Evolutionary conservation across 2,113 vertebrate genomes (phyloP).

Genomic region (Orycteropus afer): DNA sequence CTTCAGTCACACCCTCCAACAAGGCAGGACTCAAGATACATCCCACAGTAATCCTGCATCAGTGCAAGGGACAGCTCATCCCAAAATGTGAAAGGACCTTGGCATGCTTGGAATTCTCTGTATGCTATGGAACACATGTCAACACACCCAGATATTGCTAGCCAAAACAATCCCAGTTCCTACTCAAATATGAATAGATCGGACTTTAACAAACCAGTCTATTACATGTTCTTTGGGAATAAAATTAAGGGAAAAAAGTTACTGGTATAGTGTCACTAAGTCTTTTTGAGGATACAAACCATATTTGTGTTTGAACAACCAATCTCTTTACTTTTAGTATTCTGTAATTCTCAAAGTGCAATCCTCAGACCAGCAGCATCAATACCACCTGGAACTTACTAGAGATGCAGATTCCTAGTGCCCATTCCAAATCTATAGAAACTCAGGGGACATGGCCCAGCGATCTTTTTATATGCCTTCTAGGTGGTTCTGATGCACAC

Average conservation of each 20-base stretch:
- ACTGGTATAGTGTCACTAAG: not conserved
- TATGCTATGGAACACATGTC: not conserved
- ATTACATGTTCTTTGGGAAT: not conserved
- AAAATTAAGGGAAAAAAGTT: not conserved
- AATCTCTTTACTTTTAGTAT: conserved; percentile 19
- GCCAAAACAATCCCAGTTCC: not conserved
- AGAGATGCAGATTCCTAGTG: not conserved
- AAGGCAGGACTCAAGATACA: too few species aligned
- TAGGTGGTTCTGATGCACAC: not conserved
- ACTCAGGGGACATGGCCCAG: too few species aligned
- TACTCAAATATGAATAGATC: conserved; percentile 4
- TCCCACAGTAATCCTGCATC: too few species aligned
- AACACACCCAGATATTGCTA: not conserved
- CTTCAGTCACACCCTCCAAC: too few species aligned
- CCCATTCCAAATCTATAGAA: not conserved
- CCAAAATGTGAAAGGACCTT: not conserved
- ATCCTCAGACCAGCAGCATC: not conserved
- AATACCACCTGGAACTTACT: not conserved
- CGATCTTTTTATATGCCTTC: not conserved
- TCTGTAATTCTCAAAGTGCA: not conserved
- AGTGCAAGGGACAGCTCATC: too few species aligned
- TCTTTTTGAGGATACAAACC: not conserved
- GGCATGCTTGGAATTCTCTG: not conserved
- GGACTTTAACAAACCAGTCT: not conserved
- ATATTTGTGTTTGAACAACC: not conserved